Conservation (phyloP, 2,113 vertebrate species). For the Corythoichthys intestinalis region DNA sequence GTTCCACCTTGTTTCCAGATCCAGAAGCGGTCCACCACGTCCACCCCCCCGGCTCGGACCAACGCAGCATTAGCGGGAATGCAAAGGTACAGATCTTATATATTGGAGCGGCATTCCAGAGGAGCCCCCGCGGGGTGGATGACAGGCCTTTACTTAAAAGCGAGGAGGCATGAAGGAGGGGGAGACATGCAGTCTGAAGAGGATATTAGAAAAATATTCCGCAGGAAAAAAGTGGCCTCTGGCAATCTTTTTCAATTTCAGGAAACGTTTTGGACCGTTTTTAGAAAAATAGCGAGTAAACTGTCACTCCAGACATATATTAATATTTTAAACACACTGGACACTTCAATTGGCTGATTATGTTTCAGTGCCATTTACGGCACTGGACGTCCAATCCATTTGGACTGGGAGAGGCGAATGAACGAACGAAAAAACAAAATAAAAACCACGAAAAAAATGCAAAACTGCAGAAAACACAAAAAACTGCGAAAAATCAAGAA, state of each 20-base stretch:
- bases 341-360: too few species aligned
- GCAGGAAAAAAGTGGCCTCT: slow-evolving; percentile 54
- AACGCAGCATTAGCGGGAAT: slow-evolving; percentile 56
- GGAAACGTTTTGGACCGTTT: slow-evolving; percentile 60
- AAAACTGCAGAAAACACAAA: too few species aligned
- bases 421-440: too few species aligned
- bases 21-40: slow-evolving; percentile 11
- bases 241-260: slow-evolving; percentile 64
- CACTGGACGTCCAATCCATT: too few species aligned
- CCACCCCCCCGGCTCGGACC: slow-evolving; percentile 45
- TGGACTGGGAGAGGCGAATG: too few species aligned
- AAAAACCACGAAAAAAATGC: too few species aligned
- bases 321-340: too few species aligned
- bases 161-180: slow-evolving; percentile 58
- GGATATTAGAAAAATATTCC: slow-evolving; percentile 80
- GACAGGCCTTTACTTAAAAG: slow-evolving; percentile 74
- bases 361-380: too few species aligned
- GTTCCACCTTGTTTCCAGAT: slow-evolving; percentile 67
- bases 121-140: slow-evolving; percentile 65
- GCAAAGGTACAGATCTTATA: slow-evolving; percentile 68
- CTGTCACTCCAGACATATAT: too few species aligned
- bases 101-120: slow-evolving; percentile 68
- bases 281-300: too few species aligned
- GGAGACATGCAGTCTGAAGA: slow-evolving; percentile 72
- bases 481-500: too few species aligned